Percentiles rank a stretch among this genome's conserved stretches.
Conservation (phyloP, 2,113 vertebrate genomes). For the Rynchops niger region DNA sequence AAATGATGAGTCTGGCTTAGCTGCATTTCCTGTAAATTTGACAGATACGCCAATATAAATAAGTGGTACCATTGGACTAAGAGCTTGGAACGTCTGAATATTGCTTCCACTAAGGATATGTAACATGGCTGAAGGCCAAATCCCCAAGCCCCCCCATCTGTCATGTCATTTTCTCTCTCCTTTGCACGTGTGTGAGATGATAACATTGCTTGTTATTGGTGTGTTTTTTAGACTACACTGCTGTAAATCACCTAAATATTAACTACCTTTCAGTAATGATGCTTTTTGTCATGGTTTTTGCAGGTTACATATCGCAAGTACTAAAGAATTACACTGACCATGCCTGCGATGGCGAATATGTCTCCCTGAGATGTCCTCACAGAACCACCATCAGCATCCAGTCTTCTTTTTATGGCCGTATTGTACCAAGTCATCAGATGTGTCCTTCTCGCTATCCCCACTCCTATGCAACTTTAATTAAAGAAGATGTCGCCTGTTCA, state of each 20-base stretch:
- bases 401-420: slow-evolving; percentile 87
- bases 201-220: not conserved
- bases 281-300: not conserved
- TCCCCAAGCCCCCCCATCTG: not conserved
- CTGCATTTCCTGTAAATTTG: not conserved
- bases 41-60: not conserved
- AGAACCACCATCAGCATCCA: slow-evolving; percentile 90
- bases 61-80: not conserved
- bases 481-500: slow-evolving; percentile 82
- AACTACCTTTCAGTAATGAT: not conserved
- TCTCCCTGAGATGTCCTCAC: slow-evolving; percentile 86
- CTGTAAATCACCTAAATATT: not conserved
- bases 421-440: slow-evolving; percentile 75
- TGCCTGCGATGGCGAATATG: slow-evolving; percentile 87
- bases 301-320: slow-evolving; percentile 85
- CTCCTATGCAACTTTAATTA: slow-evolving; percentile 63
- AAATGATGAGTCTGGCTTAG: not conserved
- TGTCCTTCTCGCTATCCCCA: slow-evolving; percentile 79
- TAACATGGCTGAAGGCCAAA: not conserved
- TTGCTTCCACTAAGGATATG: not conserved
- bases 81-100: not conserved
- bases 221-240: not conserved
- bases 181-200: not conserved
- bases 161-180: not conserved
- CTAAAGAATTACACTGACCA: slow-evolving; percentile 87